A percentile compares a stretch with the other conserved stretches of the same genome.
These are phyloP conservation scores for Phalacrocorax brasilianus DNA, from an alignment of 2,113 vertebrate species.

Conservation along the genomic window DNA sequence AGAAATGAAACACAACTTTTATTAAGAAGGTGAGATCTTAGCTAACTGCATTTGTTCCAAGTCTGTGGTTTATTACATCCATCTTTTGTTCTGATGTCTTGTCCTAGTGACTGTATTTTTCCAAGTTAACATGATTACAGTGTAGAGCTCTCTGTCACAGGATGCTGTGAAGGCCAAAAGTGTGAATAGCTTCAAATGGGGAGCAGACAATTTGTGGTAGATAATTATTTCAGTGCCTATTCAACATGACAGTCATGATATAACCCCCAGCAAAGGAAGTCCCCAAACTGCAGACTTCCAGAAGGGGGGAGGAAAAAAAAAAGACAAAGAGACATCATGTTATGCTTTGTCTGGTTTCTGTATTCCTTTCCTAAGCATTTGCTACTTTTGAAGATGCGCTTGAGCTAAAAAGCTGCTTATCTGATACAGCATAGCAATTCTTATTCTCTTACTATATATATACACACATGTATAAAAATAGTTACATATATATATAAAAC, in stretches of 20 bases:
- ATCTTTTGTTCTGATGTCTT: background rate
- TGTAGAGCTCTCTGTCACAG: background rate
- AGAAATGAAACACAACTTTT: background rate
- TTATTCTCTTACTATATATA: background rate
- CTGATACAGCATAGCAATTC: background rate
- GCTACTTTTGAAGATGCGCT: background rate
- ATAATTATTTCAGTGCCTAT: constrained; percentile 5
- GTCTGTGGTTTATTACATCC: background rate
- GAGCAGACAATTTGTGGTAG: background rate
- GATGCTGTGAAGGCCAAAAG: background rate
- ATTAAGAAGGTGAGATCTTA: background rate
- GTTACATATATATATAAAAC: background rate
- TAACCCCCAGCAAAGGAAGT: background rate
- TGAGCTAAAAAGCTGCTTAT: background rate
- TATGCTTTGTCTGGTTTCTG: background rate
- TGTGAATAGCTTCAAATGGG: background rate
- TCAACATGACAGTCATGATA: background rate
- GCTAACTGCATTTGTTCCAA: background rate
- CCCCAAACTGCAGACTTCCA: background rate
- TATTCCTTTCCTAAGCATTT: background rate
- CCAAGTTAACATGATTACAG: background rate
- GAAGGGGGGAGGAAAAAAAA: background rate
- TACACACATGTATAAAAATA: background rate
- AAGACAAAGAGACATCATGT: background rate
- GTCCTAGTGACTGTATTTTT: background rate